A percentile compares a stretch with the other conserved stretches of the same genome.
phyloP scores from a whole-genome alignment of 2,888 invertebrate species.

The Tenthredo livida region DNA sequence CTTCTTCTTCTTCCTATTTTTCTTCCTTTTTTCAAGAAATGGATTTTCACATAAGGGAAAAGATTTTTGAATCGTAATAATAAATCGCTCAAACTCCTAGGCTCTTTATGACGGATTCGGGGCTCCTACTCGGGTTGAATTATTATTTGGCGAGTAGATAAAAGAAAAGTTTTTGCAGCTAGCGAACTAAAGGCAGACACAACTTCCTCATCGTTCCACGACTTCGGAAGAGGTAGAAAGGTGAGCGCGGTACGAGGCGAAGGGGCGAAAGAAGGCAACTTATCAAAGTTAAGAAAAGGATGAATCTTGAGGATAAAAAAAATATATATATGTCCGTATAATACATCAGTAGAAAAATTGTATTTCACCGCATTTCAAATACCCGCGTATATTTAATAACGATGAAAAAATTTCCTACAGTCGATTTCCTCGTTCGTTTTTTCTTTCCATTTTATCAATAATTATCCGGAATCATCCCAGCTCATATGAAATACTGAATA shows the following conservation, averaged over 20 bases:
- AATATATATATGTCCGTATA: background rate
- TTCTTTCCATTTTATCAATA: background rate
- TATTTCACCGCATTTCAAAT: background rate
- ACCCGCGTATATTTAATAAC: background rate
- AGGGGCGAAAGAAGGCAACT: background rate
- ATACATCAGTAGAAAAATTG: background rate
- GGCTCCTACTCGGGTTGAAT: background rate
- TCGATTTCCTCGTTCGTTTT: background rate
- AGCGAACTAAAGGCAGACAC: constrained; percentile 2
- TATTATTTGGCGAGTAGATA: constrained; percentile 37
- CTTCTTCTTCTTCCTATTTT: background rate
- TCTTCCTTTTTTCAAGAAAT: background rate
- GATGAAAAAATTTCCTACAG: background rate
- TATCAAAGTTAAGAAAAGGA: constrained; percentile 38
- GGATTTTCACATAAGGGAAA: background rate
- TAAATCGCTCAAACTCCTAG: background rate
- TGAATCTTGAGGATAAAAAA: constrained; percentile 5
- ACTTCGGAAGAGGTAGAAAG: background rate
- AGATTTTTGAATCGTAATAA: background rate
- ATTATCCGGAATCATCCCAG: too few relatives aligned
- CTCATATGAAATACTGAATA: background rate
- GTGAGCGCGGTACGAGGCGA: too few relatives aligned
- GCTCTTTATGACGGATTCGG: constrained; percentile 14
- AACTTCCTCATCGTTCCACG: constrained; percentile 6
- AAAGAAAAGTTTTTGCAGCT: constrained; percentile 32